Evolutionary conservation across 2,888 invertebrate genomes (phyloP).

Genomic region (Baronia brevicornis): DNA sequence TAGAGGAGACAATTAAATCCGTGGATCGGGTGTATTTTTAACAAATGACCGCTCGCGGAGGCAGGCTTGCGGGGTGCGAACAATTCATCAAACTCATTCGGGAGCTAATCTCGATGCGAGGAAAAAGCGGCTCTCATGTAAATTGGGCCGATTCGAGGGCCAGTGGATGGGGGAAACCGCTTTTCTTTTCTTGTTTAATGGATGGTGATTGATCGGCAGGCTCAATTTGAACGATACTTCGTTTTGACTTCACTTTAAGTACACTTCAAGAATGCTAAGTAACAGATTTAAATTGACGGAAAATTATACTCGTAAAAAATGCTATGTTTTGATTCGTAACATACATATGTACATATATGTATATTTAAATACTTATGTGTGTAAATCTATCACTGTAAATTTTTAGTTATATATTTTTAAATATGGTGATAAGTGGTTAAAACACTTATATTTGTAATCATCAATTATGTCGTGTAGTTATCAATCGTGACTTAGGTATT

Average conservation of each 20-base stretch:
- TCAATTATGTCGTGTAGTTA: no score
- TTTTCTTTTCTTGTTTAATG: conserved; percentile 75
- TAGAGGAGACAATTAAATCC: conserved; percentile 75
- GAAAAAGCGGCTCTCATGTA: conserved; percentile 76
- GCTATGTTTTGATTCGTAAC: conserved; percentile 9
- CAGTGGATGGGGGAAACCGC: conserved; percentile 72
- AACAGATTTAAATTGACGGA: conserved; percentile 30
- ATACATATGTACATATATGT: background rate
- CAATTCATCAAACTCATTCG: conserved; percentile 76
- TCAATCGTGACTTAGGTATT: no score
- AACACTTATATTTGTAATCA: no score
- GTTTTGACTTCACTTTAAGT: conserved; percentile 68
- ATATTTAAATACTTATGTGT: no score
- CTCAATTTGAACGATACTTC: conserved; percentile 61
- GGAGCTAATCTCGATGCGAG: conserved; percentile 73
- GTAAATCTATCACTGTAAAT: no score
- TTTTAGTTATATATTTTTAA: no score
- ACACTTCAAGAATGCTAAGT: conserved; percentile 50
- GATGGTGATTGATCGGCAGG: conserved; percentile 74
- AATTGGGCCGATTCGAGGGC: conserved; percentile 73
- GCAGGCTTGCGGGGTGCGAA: conserved; percentile 50
- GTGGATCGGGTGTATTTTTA: conserved; percentile 75
- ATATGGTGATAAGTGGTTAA: no score
- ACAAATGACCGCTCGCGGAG: conserved; percentile 66
- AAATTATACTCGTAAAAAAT: background rate